These are phyloP conservation scores for Sebastes fasciatus DNA, from an alignment of 2,113 vertebrate genomes.

Conservation along the genomic window DNA sequence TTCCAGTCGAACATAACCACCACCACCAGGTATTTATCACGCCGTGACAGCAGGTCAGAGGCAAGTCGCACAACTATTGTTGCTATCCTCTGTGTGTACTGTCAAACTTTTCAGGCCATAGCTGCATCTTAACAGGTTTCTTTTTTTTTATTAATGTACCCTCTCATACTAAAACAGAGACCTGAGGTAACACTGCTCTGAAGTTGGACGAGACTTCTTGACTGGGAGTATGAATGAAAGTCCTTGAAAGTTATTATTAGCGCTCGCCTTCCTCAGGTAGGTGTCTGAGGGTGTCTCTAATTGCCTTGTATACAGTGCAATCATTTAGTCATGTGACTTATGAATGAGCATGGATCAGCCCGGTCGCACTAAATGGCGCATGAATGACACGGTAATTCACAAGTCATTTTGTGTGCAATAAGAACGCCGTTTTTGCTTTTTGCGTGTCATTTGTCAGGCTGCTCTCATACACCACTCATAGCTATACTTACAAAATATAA, in stretches of 20 bases:
- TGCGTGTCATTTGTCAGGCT: too few relatives aligned
- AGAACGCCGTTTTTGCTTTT: too few relatives aligned
- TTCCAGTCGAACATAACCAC: conserved; percentile 25
- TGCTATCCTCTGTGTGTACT: conserved; percentile 39
- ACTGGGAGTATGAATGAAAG: background rate
- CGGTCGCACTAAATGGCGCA: too few relatives aligned
- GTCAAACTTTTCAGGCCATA: conserved; percentile 34
- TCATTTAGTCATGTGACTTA: background rate
- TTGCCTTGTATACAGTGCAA: background rate
- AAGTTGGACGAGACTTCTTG: conserved; percentile 13
- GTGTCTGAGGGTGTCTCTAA: background rate
- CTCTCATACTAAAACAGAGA: conserved; percentile 2
- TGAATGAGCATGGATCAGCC: background rate
- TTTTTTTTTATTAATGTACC: conserved; percentile 47
- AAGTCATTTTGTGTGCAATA: too few relatives aligned
- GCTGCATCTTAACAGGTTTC: conserved; percentile 16
- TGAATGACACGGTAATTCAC: too few relatives aligned
- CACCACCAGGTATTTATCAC: conserved; percentile 74
- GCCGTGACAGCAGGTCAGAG: conserved; percentile 69
- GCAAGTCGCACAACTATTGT: conserved; percentile 43
- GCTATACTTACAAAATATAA: too few relatives aligned
- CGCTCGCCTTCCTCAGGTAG: background rate
- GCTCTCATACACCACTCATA: too few relatives aligned
- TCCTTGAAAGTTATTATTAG: background rate
- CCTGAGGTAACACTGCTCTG: background rate